A percentile compares a stretch with the other conserved stretches of the same genome.
Evolutionary conservation across 2,797 vertebrate genomes (phyloP).

Genomic region (Acropternis orthonyx): DNA sequence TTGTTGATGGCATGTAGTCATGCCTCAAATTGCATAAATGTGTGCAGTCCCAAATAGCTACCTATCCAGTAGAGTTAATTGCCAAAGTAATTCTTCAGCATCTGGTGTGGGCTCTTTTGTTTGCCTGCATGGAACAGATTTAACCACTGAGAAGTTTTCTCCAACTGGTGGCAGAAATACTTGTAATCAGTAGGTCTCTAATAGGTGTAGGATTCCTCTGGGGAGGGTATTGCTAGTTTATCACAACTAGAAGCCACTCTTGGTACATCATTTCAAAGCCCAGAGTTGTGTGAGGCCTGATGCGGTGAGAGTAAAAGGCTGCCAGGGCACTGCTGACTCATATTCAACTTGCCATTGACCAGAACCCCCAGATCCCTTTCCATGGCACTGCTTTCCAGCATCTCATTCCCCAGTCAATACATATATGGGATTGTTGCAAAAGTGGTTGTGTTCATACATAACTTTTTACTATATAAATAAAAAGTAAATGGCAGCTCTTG

Average conservation of each 20-base stretch:
- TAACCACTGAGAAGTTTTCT: background rate
- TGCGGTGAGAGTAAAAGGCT: background rate
- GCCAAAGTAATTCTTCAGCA: background rate
- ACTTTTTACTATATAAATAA: background rate
- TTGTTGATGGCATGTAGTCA: background rate
- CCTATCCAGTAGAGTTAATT: background rate
- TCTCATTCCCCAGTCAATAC: background rate
- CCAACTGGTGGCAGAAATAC: background rate
- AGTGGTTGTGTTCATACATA: background rate
- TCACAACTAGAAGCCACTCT: background rate
- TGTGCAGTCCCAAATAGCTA: background rate
- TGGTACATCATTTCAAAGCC: background rate
- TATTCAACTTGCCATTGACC: too few relatives aligned
- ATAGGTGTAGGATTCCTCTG: background rate
- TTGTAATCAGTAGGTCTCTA: background rate
- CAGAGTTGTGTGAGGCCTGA: background rate
- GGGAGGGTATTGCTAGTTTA: background rate
- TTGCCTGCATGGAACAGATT: background rate
- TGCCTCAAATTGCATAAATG: background rate
- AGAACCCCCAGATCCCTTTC: too few relatives aligned
- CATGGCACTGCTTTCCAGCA: background rate
- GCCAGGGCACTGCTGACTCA: too few relatives aligned
- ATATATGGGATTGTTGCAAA: background rate
- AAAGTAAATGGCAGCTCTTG: background rate
- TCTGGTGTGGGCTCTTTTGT: background rate